Evolutionary conservation across 2,888 invertebrate genomes (phyloP).

Genomic region (Rhogogaster chlorosoma): DNA sequence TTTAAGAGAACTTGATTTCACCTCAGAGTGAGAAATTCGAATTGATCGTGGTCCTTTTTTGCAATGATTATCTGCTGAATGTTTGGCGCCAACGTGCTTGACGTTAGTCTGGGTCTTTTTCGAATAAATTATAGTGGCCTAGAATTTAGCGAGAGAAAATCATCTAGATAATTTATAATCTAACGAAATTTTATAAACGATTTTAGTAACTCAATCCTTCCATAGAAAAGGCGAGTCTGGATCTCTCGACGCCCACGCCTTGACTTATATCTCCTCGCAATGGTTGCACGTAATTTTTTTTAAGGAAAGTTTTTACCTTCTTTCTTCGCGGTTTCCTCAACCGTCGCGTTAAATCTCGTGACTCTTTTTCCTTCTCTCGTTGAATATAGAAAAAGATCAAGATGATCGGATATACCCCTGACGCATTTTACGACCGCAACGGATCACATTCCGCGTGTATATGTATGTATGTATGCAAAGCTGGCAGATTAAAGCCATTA

Average conservation of each 20-base stretch:
- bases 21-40: not conserved
- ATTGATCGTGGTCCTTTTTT: not conserved
- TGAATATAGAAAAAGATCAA: not conserved
- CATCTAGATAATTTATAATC: not conserved
- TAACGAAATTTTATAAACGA: not conserved
- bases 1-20: not conserved
- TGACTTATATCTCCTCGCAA: not conserved
- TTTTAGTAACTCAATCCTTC: not conserved
- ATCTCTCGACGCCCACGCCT: not conserved
- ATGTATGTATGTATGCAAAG: not conserved
- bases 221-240: not conserved
- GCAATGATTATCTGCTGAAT: not conserved
- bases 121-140: not conserved
- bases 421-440: not conserved
- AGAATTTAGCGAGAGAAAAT: conserved; percentile 28
- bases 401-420: conserved; percentile 5
- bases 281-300: not conserved
- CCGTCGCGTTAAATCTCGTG: not conserved
- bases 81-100: not conserved
- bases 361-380: not conserved
- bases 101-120: not conserved
- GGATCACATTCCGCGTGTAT: not conserved
- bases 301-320: not conserved
- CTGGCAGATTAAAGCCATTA: not conserved
- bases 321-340: not conserved